Conservation (phyloP, 2,113 vertebrate genomes). For the Bos javanicus region DNA sequence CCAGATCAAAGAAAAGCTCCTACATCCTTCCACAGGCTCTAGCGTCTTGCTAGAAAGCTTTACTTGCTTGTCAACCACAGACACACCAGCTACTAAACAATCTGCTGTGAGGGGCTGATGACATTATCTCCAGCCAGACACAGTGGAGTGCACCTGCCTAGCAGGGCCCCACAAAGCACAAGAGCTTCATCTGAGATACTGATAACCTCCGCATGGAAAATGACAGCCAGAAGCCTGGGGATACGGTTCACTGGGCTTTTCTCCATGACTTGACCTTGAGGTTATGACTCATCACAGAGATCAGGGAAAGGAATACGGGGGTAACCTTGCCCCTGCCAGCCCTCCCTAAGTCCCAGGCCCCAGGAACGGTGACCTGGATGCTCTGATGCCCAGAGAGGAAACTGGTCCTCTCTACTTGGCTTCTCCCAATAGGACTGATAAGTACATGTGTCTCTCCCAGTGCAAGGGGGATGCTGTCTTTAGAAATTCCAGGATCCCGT, state of each 20-base stretch:
- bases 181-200: background rate
- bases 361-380: background rate
- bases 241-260: background rate
- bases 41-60: background rate
- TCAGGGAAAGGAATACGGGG: fast-evolving
- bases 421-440: background rate
- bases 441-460: background rate
- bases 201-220: background rate
- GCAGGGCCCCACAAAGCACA: conserved; percentile 54
- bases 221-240: background rate
- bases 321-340: background rate
- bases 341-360: background rate
- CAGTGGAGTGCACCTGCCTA: conserved; percentile 36
- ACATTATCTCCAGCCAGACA: conserved; percentile 39
- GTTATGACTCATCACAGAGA: background rate
- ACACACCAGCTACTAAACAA: conserved; percentile 27
- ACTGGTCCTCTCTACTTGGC: background rate
- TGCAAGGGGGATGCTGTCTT: background rate
- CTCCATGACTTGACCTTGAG: background rate
- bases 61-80: background rate
- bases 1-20: conserved; percentile 20
- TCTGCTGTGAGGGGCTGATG: conserved; percentile 35
- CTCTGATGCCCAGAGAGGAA: conserved; percentile 15
- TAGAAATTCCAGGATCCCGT: background rate
- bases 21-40: background rate